Conservation (phyloP, 2,113 vertebrate species). For the Serinus canaria region DNA sequence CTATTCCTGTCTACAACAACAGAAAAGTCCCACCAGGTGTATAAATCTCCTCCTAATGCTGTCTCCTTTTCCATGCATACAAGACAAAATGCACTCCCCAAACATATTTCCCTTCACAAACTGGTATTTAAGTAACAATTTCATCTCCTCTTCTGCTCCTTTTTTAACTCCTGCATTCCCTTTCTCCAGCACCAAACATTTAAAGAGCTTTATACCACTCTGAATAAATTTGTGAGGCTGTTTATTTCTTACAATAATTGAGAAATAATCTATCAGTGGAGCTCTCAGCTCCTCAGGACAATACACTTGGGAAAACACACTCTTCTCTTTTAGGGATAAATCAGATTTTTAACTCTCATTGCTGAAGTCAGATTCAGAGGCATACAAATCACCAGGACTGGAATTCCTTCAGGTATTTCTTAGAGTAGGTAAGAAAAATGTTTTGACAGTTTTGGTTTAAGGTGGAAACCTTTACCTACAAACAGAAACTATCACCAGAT, state of each 20-base stretch:
- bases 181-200: background rate
- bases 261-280: background rate
- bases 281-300: background rate
- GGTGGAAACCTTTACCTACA: background rate
- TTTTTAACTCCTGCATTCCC: background rate
- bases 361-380: background rate
- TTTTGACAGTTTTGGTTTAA: background rate
- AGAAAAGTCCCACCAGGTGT: slow-evolving; percentile 38
- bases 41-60: slow-evolving; percentile 44
- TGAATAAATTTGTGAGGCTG: background rate
- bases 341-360: background rate
- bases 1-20: slow-evolving; percentile 39
- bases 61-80: slow-evolving; percentile 33
- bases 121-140: slow-evolving; percentile 12
- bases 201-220: background rate
- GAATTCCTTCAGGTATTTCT: background rate
- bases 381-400: background rate
- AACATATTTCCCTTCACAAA: slow-evolving; percentile 30
- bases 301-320: background rate
- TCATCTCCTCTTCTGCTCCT: background rate
- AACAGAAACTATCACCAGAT: background rate
- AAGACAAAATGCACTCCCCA: slow-evolving; percentile 46
- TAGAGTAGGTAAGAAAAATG: background rate
- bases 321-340: background rate
- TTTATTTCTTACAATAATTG: slow-evolving; percentile 2